These are phyloP conservation scores for Auanema freiburgensis DNA, from an alignment of 2,888 invertebrate species.

Conservation along the genomic window DNA sequence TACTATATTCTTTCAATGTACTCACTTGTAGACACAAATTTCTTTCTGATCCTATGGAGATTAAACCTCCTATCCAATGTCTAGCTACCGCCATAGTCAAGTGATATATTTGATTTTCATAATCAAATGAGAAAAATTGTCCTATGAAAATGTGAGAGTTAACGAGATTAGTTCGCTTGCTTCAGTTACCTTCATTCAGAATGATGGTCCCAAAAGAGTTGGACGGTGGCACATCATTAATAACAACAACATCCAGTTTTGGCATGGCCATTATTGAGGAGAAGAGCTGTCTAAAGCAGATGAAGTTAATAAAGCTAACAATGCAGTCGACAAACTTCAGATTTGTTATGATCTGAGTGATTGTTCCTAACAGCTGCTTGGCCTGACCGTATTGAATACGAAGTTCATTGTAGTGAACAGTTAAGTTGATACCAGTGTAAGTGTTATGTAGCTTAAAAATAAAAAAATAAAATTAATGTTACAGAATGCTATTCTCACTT, in stretches of 20 bases:
- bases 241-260: conserved; percentile 27
- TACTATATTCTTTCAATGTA: neutral
- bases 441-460: conserved; percentile 30
- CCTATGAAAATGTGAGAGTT: no score
- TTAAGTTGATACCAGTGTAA: conserved; percentile 36
- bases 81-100: conserved; percentile 30
- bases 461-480: neutral
- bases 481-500: conserved; percentile 16
- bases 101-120: conserved; percentile 31
- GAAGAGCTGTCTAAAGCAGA: conserved; percentile 22
- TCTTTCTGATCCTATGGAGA: conserved; percentile 25
- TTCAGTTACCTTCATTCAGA: conserved; percentile 30
- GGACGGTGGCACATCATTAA: conserved; percentile 26
- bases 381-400: conserved; percentile 34
- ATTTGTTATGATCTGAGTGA: conserved; percentile 34
- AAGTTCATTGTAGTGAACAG: conserved; percentile 33
- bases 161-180: no score
- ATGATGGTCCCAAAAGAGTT: conserved; percentile 33
- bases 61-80: conserved; percentile 42
- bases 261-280: conserved; percentile 21
- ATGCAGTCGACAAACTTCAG: conserved; percentile 26
- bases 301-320: neutral
- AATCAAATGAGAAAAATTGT: conserved; percentile 30
- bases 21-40: conserved; percentile 35
- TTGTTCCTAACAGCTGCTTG: conserved; percentile 29